These are phyloP conservation scores for Parotocinclus haroldoi DNA, from an alignment of 2,797 vertebrate species.

Conservation along the genomic window DNA sequence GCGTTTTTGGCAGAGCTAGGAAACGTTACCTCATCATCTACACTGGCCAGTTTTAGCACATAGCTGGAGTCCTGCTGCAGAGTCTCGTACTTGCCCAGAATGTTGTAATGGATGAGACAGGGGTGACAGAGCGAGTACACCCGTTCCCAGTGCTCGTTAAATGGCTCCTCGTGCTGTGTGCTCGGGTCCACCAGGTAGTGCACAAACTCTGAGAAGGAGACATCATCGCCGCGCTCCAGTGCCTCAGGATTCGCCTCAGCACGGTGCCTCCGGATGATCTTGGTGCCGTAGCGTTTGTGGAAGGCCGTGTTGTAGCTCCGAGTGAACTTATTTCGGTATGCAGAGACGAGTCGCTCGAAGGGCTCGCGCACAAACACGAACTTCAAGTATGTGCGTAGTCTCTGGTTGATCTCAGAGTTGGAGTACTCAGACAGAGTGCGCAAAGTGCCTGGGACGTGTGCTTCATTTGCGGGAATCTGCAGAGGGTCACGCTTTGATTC, in stretches of 20 bases:
- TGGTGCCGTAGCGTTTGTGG: conserved; percentile 88
- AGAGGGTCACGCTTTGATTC: conserved; percentile 79
- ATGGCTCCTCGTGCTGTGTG: conserved; percentile 82
- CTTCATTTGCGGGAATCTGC: conserved; percentile 86
- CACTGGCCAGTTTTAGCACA: conserved; percentile 78
- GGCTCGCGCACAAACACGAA: conserved; percentile 94
- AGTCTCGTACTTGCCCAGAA: conserved; percentile 94
- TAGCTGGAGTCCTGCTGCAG: conserved; percentile 82
- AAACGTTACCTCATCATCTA: conserved; percentile 72
- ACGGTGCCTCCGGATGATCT: conserved; percentile 84
- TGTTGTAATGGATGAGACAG: conserved; percentile 88
- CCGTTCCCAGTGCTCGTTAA: conserved; percentile 96
- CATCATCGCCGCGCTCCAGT: conserved; percentile 79
- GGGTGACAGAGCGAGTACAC: conserved; percentile 93
- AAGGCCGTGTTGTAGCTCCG: conserved; percentile 91
- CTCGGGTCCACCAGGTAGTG: conserved; percentile 87
- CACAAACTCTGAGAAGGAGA: conserved; percentile 88
- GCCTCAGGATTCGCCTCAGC: conserved; percentile 68
- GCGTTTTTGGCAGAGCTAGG: conserved; percentile 76
- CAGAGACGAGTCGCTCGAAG: conserved; percentile 90
- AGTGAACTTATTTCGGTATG: conserved; percentile 91
- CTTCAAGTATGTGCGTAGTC: conserved; percentile 90
- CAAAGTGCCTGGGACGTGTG: conserved; percentile 83
- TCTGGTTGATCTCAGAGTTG: conserved; percentile 82
- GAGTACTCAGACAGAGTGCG: conserved; percentile 84